phyloP scores from a whole-genome alignment of 2,113 vertebrate genomes.

The Tachysurus fulvidraco region DNA sequence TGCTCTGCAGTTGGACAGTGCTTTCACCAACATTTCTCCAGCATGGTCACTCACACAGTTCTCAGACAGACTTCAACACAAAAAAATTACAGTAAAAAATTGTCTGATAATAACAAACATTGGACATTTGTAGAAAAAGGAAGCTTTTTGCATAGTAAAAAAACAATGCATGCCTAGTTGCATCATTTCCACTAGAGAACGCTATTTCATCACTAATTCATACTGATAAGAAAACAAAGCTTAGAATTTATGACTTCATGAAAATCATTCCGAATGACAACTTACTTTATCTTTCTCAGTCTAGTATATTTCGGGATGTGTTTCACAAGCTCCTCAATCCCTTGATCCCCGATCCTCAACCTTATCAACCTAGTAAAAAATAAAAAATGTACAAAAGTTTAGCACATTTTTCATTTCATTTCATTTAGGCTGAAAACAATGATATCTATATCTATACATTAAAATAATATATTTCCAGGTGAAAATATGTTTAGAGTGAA shows the following conservation, averaged over 20 bases:
- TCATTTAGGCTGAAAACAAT: background rate
- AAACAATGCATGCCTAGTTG: background rate
- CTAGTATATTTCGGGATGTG: conserved; percentile 70
- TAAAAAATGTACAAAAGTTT: background rate
- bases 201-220: background rate
- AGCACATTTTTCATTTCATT: background rate
- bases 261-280: background rate
- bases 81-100: background rate
- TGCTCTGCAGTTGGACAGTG: conserved; percentile 66
- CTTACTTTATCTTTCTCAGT: conserved; percentile 80
- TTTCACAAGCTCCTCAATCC: conserved; percentile 69
- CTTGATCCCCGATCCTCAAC: conserved; percentile 75
- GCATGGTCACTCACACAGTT: conserved; percentile 71
- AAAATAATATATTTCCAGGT: background rate
- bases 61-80: conserved; percentile 74
- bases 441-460: background rate
- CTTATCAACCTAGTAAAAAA: conserved; percentile 75
- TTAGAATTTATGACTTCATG: background rate
- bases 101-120: background rate
- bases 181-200: conserved; percentile 10
- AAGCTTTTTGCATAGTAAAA: background rate
- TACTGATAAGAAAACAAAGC: background rate
- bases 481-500: background rate
- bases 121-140: background rate
- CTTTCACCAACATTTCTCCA: conserved; percentile 71